A percentile compares a stretch with the other conserved stretches of the same genome.
These are phyloP conservation scores for Microcebus murinus DNA, from an alignment of 2,113 vertebrate genomes.

Conservation along the genomic window DNA sequence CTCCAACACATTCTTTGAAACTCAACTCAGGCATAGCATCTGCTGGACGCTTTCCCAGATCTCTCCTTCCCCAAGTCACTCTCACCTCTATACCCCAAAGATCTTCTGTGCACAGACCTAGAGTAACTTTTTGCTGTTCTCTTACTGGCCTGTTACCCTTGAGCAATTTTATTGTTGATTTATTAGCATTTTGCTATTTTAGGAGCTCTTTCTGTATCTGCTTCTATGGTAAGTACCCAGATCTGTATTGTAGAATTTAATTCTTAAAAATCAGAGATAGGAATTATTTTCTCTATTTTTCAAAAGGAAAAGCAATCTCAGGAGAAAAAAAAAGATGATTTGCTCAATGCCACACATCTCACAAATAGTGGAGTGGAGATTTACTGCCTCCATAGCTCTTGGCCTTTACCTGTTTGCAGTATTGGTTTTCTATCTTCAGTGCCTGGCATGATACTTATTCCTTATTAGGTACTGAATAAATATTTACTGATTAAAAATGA, in stretches of 20 bases:
- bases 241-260: background rate
- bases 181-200: slow-evolving; percentile 16
- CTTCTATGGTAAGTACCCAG: background rate
- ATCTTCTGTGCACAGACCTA: background rate
- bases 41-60: background rate
- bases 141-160: background rate
- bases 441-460: background rate
- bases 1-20: background rate
- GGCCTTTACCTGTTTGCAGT: background rate
- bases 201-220: background rate
- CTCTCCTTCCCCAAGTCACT: background rate
- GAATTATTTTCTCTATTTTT: background rate
- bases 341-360: background rate
- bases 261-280: background rate
- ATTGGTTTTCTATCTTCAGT: background rate
- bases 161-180: background rate
- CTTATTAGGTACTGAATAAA: background rate
- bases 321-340: accelerated
- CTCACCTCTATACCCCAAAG: background rate
- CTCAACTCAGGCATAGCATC: background rate
- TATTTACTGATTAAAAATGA: background rate
- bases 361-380: background rate
- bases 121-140: background rate
- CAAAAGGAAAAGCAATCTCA: background rate
- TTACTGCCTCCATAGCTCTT: background rate